These are phyloP conservation scores for Aix galericulata DNA, from an alignment of 2,113 vertebrate genomes.

Conservation along the genomic window DNA sequence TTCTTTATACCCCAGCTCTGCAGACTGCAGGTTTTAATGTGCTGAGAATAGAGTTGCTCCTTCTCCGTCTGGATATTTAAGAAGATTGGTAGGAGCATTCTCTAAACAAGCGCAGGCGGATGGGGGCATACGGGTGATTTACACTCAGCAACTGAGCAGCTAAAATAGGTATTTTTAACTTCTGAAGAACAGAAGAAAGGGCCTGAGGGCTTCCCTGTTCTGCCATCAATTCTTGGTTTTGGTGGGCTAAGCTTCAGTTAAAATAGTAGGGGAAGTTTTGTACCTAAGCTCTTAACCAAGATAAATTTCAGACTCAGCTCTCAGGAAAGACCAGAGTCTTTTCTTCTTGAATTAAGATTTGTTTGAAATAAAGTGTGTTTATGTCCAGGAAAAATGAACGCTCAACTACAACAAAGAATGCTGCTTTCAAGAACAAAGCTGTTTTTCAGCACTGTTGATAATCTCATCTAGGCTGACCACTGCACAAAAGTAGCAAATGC, in stretches of 20 bases:
- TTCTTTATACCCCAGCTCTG: fast-evolving
- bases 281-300: not conserved
- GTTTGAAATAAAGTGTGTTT: not conserved
- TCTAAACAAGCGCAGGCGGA: fast-evolving
- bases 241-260: not conserved
- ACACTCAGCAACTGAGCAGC: not conserved
- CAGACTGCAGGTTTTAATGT: not conserved
- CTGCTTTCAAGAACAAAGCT: not conserved
- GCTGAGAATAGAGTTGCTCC: not conserved
- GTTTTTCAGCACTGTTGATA: not conserved
- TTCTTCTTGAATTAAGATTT: not conserved
- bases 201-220: not conserved
- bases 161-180: not conserved
- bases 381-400: not conserved
- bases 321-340: not conserved
- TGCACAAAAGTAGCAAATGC: not conserved
- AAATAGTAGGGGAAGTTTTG: not conserved
- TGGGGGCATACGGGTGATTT: not conserved
- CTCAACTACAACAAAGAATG: not conserved
- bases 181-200: not conserved
- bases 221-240: fast-evolving
- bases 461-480: not conserved
- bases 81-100: not conserved
- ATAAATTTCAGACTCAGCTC: not conserved
- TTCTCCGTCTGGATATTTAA: not conserved